Base-by-base conservation (phyloP, 1,140 invertebrate genomes). In the Platyscapa corneri region DNA sequence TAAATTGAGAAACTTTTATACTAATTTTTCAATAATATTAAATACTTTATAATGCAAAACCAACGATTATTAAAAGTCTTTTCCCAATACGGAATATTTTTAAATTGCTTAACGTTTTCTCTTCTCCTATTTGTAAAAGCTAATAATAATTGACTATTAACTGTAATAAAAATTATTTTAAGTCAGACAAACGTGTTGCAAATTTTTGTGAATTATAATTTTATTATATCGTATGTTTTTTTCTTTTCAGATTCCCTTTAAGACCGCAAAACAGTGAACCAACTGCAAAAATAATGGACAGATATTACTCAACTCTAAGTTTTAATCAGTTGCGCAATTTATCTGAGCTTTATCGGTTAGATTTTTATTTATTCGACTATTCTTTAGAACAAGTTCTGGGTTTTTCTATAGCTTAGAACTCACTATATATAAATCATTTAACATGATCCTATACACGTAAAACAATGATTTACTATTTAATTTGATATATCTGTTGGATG, bases 361-460 rank as follows among this genome's bases (percentile, higher is more conserved):
- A 98, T 92, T 97, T 97, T 90, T 95, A 95, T 90, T 92, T 98
- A 85, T 98, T 98, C 88, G 95, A 96, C 87, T 98, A 98, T 88
- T 94, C 95, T 86, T 88, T 97, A 79, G 95, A 96, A 76, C 95
- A 96, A 85, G 94, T 97, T 30, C 92, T 97, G 32, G 96, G 96
- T 27, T 96, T 96, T 88, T 93, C 92, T 6, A 86, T 93, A 77
- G 92, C 91, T n/a, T 93, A 77, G 90, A 76, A 53, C 23, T 46
- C 7, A 72, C 34, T 34, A 16, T 34, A 70, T 14, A 34, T 27
- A 7, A 6, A 72, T 37, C 23, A 39, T 72, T 72, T 39, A 8
- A 23, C 32, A 34, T 0, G 0, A 34, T 32, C 3, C 12, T 16
- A 67, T 32, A 14, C 23, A 27, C 16, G 16, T 10, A 14, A 60